Base-by-base conservation (phyloP, 1,140 invertebrate species). In the Heliothis virescens region DNA sequence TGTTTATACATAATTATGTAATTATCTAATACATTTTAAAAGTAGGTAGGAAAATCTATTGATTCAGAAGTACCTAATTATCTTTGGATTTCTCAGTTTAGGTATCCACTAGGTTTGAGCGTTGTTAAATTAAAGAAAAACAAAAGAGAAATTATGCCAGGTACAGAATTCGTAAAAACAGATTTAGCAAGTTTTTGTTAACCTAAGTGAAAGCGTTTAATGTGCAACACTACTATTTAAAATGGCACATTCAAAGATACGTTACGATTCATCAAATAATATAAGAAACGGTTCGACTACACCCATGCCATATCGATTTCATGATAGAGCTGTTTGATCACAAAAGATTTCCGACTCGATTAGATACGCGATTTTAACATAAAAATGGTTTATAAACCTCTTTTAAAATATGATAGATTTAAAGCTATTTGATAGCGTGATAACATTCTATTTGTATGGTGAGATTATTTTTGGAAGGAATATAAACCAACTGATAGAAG, bases 51-150 rank as follows among this genome's bases (percentile, higher is more conserved):
- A 77, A 78, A 67, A 47, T 72, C 47, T 79, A 75, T 63, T 11
- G 52, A 74, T 74, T 55, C 63, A 80, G 77, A 79, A 83, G 74
- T 81, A 83, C 76, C 84, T 83, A 85, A 59, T 82, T 87, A 89
- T 91, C 89, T 91, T 91, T 91, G 89, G 89, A 85, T 86, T 86
- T 79, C 67, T 84, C 75, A 79, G 78, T 85, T 80, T 81, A 79
- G 76, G 76, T 83, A 83, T 79, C 63, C 34, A 74, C 79, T 76
- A 82, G 60, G 52, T 73, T 82, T 87, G 84, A 87, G 85, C 83
- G 82, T 81, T 81, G 63, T 50, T 50, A 63, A 34, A 74, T 78
- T 34, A 83, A 57, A 65, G 80, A 83, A 82, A 83, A 81, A 73
- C 73, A 29, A 83, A 34, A 73, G 53, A 84, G 34, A 79, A 81